phyloP scores from a whole-genome alignment of 2,113 vertebrate species.

The Delphinapterus leucas region DNA sequence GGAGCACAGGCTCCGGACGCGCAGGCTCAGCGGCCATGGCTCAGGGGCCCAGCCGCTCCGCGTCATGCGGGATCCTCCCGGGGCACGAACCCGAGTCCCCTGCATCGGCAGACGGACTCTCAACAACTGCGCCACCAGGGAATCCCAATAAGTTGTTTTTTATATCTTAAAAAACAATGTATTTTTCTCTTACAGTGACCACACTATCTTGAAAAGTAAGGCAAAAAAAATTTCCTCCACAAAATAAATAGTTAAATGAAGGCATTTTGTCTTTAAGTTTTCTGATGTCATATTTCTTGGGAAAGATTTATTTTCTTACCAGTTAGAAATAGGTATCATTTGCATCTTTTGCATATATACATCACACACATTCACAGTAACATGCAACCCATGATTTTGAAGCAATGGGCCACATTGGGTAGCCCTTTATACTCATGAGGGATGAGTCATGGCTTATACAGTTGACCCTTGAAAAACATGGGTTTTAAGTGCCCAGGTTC shows the following conservation, averaged over 20 bases:
- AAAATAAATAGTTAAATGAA: not conserved
- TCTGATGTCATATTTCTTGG: not conserved
- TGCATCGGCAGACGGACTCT: no score
- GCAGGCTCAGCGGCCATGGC: no score
- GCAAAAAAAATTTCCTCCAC: not conserved
- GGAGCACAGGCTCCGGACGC: no score
- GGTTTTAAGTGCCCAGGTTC: not conserved
- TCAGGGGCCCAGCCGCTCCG: no score
- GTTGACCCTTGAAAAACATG: not conserved
- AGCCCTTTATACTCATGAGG: not conserved
- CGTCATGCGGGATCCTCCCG: no score
- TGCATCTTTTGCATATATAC: not conserved
- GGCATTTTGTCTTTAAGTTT: not conserved
- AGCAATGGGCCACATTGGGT: not conserved
- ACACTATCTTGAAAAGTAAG: not conserved
- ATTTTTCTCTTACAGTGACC: not conserved
- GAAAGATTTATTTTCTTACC: not conserved
- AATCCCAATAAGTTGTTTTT: constrained; percentile 21
- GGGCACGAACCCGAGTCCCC: no score
- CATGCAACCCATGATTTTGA: not conserved
- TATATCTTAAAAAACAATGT: not conserved
- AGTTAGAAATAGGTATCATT: not conserved
- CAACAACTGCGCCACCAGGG: no score
- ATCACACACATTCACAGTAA: not conserved
- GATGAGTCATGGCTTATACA: not conserved